Evolutionary conservation across 2,888 invertebrate genomes (phyloP), one percentile per base, ranked within the genome.

Genomic region (Campoletis raptor): DNA sequence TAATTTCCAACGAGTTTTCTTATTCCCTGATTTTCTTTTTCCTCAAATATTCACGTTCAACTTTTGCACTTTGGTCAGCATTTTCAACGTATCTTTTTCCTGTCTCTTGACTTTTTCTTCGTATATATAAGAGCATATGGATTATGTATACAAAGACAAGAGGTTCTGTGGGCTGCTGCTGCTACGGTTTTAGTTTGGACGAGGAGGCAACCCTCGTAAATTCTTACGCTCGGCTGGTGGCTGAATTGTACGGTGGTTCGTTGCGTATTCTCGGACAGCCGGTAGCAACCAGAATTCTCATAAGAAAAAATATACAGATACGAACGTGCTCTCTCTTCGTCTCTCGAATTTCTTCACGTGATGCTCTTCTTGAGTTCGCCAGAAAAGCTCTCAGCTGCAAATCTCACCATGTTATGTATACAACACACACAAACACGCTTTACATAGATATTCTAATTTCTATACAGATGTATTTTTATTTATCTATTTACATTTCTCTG

Each of bases 301-400:
- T 86, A 83, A 87, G 83, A 72, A 88, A 85, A 88, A 89, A 88
- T 80, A 87, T 83, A 79, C 82, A 78, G 76, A 79, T 80, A 72
- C 61, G 69, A 37, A 52, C 48, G 37, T n/a, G n/a, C 30, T 42
- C 37, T 57, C 24, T 64, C 76, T n/a, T 9, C 18, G 45, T 37
- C 54, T 37, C 40, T 54, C 42, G 10, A 54, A 52, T 80, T 80
- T 80, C 70, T 72, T 61, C 73, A 24, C 74, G 15, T 12, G 24
- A 21, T 37, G 57, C 52, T 73, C 64, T 70, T 54, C 83, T 74
- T 45, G 81, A 73, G 61, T 81, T 83, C 69, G 77, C 83, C 85
- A 54, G 83, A 83, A 86, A 83, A 73, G 74, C 73, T 76, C 81
- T 86, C 86, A 80, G 72, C 83, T 42, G 81, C 86, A 52, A 76